These are phyloP conservation scores for Halictus quadricinctus DNA, from an alignment of 2,888 invertebrate species.

Conservation along the genomic window DNA sequence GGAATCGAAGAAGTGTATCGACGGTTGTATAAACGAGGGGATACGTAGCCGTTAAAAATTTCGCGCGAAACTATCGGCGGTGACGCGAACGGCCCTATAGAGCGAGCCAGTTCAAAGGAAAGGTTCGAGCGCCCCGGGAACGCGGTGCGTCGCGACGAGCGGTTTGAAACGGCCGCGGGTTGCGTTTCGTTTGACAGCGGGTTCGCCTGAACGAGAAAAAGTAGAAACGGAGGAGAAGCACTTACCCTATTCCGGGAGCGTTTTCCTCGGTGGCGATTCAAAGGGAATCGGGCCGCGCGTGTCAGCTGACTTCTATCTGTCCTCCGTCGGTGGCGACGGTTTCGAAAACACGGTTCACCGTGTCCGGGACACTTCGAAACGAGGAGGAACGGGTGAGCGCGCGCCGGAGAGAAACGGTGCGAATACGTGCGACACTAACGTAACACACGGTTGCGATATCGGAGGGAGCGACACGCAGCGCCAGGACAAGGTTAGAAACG, in stretches of 20 bases:
- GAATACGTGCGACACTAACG: slow-evolving; percentile 54
- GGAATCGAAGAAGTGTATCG: neutral
- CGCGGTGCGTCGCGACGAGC: slow-evolving; percentile 12
- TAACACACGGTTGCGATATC: slow-evolving; percentile 44
- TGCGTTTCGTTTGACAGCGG: neutral
- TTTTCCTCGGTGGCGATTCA: slow-evolving; percentile 6
- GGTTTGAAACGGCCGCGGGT: neutral
- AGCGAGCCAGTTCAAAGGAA: slow-evolving; percentile 41
- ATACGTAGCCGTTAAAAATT: slow-evolving; percentile 41
- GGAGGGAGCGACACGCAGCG: slow-evolving; percentile 56
- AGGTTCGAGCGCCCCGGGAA: slow-evolving; percentile 29
- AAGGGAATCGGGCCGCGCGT: slow-evolving; percentile 5
- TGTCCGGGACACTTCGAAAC: slow-evolving; percentile 34
- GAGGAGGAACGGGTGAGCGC: slow-evolving; percentile 29
- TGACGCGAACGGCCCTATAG: slow-evolving; percentile 48
- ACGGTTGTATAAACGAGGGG: neutral
- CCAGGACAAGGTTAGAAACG: slow-evolving; percentile 68
- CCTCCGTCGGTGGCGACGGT: slow-evolving; percentile 9
- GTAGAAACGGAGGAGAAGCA: neutral
- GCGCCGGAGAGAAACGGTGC: slow-evolving; percentile 29
- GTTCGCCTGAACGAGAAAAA: neutral
- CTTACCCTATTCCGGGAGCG: slow-evolving; percentile 33
- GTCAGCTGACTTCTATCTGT: slow-evolving; percentile 17
- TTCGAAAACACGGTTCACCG: slow-evolving; percentile 20
- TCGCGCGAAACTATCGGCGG: slow-evolving; percentile 49